Percentiles rank a stretch among this genome's conserved stretches.
Evolutionary conservation across 1,140 invertebrate genomes (phyloP).

Genomic region (Macrobrachium nipponense): DNA sequence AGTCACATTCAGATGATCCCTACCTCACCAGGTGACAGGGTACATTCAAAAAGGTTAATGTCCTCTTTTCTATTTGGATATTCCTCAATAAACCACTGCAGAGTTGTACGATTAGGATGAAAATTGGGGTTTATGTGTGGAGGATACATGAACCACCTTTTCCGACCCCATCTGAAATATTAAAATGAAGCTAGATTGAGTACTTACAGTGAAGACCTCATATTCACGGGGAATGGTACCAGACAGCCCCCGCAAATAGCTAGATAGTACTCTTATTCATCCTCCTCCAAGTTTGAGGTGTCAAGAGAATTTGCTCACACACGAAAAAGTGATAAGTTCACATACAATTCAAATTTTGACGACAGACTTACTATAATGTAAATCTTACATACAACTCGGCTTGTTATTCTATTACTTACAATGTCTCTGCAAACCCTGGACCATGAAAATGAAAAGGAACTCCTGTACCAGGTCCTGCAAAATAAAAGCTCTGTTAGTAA

Average conservation of each 20-base stretch:
- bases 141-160: conserved; percentile 64
- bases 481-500: background rate
- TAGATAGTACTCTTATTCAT: no score
- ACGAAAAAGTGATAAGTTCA: no score
- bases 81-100: conserved; percentile 64
- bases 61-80: conserved; percentile 57
- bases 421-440: conserved; percentile 64
- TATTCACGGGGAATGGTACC: no score
- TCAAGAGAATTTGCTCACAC: no score
- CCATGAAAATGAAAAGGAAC: conserved; percentile 65
- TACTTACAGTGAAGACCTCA: no score
- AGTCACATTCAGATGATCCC: background rate
- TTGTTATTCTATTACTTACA: conserved; percentile 25
- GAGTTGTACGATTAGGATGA: conserved; percentile 64
- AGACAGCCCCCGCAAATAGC: no score
- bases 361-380: background rate
- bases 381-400: background rate
- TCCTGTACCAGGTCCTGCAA: conserved; percentile 61
- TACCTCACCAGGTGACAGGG: conserved; percentile 64
- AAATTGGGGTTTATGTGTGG: conserved; percentile 60
- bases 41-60: conserved; percentile 60
- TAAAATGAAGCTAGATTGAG: background rate
- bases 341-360: background rate
- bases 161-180: conserved; percentile 57
- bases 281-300: no score